Conservation (phyloP, 2,888 invertebrate genomes). For the Mechanitis messenoides region DNA sequence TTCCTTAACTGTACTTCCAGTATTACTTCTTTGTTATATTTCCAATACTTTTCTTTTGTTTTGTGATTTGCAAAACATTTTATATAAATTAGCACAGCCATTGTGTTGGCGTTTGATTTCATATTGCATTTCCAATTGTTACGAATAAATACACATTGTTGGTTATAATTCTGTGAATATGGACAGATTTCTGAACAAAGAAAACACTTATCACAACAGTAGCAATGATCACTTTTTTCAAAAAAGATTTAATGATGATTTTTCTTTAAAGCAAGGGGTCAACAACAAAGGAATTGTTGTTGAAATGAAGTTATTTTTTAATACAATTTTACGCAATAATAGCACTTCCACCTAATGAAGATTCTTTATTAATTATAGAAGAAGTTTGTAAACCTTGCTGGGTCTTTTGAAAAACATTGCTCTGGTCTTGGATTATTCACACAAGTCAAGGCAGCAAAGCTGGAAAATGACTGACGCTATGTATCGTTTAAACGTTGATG, state of each 20-base stretch:
- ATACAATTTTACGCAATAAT: conserved; percentile 80
- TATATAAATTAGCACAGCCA: conserved; percentile 47
- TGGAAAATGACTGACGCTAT: conserved; percentile 33
- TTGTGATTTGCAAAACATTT: conserved; percentile 42
- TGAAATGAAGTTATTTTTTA: conserved; percentile 79
- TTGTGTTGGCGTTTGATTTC: conserved; percentile 32
- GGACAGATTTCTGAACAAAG: conserved; percentile 81
- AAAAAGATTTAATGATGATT: conserved; percentile 79
- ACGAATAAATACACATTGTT: conserved; percentile 79
- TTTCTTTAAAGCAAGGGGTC: conserved; percentile 76
- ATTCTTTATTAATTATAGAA: conserved; percentile 77
- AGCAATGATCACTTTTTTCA: conserved; percentile 50
- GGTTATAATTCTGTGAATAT: conserved; percentile 68
- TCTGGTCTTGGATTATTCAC: conserved; percentile 5
- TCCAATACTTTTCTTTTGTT: conserved; percentile 61
- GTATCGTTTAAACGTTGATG: conserved; percentile 39
- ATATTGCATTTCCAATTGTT: conserved; percentile 62
- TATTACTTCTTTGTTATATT: conserved; percentile 58
- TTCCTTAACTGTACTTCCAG: conserved; percentile 59
- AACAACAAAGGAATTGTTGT: conserved; percentile 79
- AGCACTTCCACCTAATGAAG: conserved; percentile 81
- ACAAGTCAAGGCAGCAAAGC: conserved; percentile 20
- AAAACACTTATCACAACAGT: conserved; percentile 78
- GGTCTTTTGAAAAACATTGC: conserved; percentile 5
- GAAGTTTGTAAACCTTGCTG: conserved; percentile 24